Conservation (phyloP, 2,888 invertebrate species). For the Aphrophora alni region DNA sequence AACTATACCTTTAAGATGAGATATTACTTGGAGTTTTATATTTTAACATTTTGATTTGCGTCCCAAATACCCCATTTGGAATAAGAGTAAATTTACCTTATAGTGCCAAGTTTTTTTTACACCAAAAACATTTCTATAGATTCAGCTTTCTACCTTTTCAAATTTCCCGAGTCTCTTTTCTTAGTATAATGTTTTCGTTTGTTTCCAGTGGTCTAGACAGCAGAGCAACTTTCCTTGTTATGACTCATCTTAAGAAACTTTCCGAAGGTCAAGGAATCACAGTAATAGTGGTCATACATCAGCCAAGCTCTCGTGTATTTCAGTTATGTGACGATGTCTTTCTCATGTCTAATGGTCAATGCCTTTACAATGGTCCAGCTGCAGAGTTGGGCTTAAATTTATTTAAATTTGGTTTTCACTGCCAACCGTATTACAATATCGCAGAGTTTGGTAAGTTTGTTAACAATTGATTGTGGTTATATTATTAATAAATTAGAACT, state of each 20-base stretch:
- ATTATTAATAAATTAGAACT: too few relatives aligned
- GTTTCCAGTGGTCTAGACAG: constrained; percentile 65
- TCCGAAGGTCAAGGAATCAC: constrained; percentile 69
- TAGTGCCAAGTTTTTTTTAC: too few relatives aligned
- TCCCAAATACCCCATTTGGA: too few relatives aligned
- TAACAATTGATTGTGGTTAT: too few relatives aligned
- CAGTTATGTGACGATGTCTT: constrained; percentile 76
- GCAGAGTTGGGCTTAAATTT: constrained; percentile 67
- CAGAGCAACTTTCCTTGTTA: constrained; percentile 70
- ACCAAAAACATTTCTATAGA: too few relatives aligned
- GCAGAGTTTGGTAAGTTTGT: constrained; percentile 76
- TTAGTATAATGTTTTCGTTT: too few relatives aligned
- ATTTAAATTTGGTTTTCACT: constrained; percentile 65
- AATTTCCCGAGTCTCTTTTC: too few relatives aligned
- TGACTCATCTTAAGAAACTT: constrained; percentile 66
- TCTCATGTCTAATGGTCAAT: constrained; percentile 70
- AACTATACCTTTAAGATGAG: too few relatives aligned
- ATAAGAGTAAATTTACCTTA: too few relatives aligned
- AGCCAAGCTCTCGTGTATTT: constrained; percentile 78
- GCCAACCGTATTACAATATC: constrained; percentile 80
- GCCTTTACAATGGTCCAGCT: constrained; percentile 73
- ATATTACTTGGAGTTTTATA: too few relatives aligned
- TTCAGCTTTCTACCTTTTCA: too few relatives aligned
- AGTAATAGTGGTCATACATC: constrained; percentile 81
- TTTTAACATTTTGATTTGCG: too few relatives aligned